Percentiles rank a stretch among this genome's conserved stretches.
These are phyloP conservation scores for Bergia sp. DNA, from an alignment of 92 coral and sea anemone genomes.

Conservation along the genomic window DNA sequence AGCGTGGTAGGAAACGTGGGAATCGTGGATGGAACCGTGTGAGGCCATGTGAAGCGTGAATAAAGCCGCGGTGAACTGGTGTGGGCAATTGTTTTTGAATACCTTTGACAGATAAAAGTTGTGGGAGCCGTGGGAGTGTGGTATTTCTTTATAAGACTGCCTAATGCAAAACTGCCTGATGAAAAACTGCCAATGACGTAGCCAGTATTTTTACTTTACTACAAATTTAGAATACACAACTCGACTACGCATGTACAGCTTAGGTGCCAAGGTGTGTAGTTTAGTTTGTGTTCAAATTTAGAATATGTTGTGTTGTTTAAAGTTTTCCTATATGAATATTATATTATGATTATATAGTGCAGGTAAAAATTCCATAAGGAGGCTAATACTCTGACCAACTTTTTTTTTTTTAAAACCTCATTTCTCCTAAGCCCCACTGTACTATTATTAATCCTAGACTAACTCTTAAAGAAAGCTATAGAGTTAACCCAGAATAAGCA, in stretches of 20 bases:
- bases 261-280: not conserved
- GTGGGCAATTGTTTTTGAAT: not conserved
- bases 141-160: constrained; percentile 12
- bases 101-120: constrained; percentile 17
- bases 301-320: constrained; percentile 15
- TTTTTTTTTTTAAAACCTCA: not conserved
- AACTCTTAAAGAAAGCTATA: constrained; percentile 1
- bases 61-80: not conserved
- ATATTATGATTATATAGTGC: constrained; percentile 17
- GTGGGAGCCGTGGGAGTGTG: constrained; percentile 19
- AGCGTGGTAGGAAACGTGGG: not conserved
- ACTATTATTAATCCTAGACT: not conserved
- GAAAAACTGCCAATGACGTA: constrained; percentile 6
- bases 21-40: not conserved
- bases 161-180: not conserved
- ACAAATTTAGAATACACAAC: constrained; percentile 3
- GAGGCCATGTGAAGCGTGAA: not conserved
- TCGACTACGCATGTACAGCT: not conserved
- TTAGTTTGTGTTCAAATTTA: not conserved
- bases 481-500: constrained; percentile 25
- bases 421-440: not conserved
- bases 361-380: constrained; percentile 19
- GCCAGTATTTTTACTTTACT: constrained; percentile 13
- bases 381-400: constrained; percentile 2
- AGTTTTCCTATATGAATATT: constrained; percentile 1